Conservation (phyloP, 2,113 vertebrate species). For the Spea multiplicata region DNA sequence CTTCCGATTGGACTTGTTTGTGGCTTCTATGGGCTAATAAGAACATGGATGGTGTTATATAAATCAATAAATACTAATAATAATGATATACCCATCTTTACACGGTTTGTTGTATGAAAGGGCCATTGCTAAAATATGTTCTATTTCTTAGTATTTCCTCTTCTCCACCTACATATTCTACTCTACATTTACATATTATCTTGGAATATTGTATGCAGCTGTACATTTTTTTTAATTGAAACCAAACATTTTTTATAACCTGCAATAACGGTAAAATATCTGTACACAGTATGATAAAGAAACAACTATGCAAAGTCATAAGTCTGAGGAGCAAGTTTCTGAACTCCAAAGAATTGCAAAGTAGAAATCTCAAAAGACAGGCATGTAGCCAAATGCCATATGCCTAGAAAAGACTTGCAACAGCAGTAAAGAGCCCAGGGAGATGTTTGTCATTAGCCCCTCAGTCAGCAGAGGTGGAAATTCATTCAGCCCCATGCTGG, state of each 20-base stretch:
- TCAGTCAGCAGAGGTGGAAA: constrained; percentile 89
- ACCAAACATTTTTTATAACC: not conserved
- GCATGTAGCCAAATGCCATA: constrained; percentile 86
- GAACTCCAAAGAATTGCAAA: constrained; percentile 5
- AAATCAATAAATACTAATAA: no score
- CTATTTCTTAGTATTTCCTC: no score
- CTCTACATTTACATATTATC: not conserved
- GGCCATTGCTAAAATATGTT: no score
- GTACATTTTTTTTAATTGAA: not conserved
- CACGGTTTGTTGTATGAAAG: no score
- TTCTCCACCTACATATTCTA: no score
- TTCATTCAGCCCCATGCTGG: constrained; percentile 99
- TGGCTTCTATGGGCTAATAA: no score
- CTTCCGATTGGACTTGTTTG: no score
- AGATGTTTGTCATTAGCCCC: constrained; percentile 93
- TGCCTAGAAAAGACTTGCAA: constrained; percentile 83
- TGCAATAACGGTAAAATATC: not conserved
- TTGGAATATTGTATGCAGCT: not conserved
- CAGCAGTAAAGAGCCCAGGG: constrained; percentile 81
- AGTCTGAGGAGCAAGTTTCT: not conserved
- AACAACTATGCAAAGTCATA: not conserved
- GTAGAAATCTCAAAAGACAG: constrained; percentile 59
- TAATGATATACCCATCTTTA: no score
- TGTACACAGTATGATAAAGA: not conserved
- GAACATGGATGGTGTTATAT: no score